A percentile compares a stretch with the other conserved stretches of the same genome.
phyloP scores from a whole-genome alignment of 2,797 vertebrate species.

The Peromyscus aztecus region DNA sequence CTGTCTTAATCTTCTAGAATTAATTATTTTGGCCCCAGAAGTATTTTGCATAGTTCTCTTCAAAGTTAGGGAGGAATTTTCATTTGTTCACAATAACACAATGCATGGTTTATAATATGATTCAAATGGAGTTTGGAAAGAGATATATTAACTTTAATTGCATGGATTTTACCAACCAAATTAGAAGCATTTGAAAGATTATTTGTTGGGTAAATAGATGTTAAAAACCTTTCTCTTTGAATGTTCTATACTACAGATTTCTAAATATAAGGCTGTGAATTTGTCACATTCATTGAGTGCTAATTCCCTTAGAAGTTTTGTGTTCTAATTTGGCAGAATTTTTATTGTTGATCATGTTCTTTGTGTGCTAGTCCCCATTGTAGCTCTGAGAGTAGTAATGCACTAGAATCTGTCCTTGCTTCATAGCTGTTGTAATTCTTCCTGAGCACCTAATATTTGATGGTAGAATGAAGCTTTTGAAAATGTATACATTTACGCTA shows the following conservation, averaged over 20 bases:
- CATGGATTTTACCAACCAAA: background rate
- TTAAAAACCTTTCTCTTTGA: background rate
- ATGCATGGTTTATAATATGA: background rate
- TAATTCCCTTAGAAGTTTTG: constrained; percentile 7
- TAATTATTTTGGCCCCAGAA: background rate
- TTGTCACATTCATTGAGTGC: background rate
- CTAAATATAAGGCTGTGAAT: background rate
- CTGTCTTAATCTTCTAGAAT: background rate
- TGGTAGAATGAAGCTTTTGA: background rate
- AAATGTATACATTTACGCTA: constrained; percentile 26
- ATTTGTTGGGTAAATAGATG: background rate
- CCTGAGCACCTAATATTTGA: constrained; percentile 23
- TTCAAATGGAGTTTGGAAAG: background rate
- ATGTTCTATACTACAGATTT: background rate
- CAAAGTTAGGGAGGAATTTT: background rate
- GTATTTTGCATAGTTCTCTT: background rate
- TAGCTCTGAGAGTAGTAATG: background rate
- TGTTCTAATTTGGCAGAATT: constrained; percentile 2
- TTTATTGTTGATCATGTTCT: background rate
- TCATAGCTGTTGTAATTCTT: constrained; percentile 23
- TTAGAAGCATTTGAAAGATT: background rate
- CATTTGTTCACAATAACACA: background rate
- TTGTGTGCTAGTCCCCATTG: background rate
- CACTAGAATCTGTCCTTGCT: constrained; percentile 55
- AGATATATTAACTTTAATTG: background rate